Evolutionary conservation across 64 coral and sea anemone species (phyloP).

Genomic region (Trachythela sp.): DNA sequence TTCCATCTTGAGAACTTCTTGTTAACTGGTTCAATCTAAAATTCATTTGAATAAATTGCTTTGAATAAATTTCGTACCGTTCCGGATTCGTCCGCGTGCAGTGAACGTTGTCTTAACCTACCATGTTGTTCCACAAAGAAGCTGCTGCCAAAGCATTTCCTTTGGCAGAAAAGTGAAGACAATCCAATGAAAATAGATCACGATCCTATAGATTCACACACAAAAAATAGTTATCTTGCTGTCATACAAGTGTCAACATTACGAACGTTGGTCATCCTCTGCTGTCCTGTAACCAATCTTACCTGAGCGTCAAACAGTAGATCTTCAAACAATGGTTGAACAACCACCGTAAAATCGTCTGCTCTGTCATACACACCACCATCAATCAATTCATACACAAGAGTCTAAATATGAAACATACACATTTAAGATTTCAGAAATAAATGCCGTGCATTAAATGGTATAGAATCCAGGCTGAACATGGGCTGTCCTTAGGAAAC

Average conservation of each 20-base stretch:
- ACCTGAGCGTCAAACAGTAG: slow-evolving; percentile 51
- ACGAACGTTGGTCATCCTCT: not conserved
- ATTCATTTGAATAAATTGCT: not conserved
- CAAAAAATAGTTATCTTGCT: not conserved
- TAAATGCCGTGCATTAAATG: not conserved
- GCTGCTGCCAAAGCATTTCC: slow-evolving; percentile 75
- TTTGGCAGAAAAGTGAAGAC: slow-evolving; percentile 68
- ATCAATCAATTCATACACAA: slow-evolving; percentile 67
- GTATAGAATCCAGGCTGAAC: not conserved
- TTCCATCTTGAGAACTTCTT: not conserved
- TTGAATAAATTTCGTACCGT: too few species aligned
- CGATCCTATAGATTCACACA: slow-evolving; percentile 46
- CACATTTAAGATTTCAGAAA: not conserved
- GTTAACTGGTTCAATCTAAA: not conserved
- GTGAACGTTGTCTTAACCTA: too few species aligned
- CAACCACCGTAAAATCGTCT: slow-evolving; percentile 70
- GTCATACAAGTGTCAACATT: too few species aligned
- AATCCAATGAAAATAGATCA: slow-evolving; percentile 71
- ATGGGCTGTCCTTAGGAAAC: not conserved
- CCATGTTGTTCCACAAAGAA: slow-evolving; percentile 93
- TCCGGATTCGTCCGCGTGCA: too few species aligned
- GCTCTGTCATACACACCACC: slow-evolving; percentile 75
- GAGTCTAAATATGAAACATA: slow-evolving; percentile 29
- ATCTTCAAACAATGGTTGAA: slow-evolving; percentile 64
- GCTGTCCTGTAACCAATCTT: too few species aligned